Evolutionary conservation across 2,888 invertebrate species (phyloP).

Genomic region (Fabriciana adippe): DNA sequence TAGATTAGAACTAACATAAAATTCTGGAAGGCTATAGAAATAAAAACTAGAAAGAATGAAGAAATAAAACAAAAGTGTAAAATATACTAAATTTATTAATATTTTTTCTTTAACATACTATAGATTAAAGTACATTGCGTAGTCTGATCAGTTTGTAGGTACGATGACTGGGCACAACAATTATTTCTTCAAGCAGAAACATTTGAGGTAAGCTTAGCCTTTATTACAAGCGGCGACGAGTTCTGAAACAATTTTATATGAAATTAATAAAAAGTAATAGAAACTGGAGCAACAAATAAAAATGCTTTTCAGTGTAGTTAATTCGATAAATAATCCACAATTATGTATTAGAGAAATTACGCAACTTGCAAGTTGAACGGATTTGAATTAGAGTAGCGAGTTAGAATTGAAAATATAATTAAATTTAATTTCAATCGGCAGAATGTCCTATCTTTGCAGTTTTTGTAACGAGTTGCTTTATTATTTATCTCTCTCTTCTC

Average conservation of each 20-base stretch:
- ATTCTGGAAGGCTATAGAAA: too few relatives aligned
- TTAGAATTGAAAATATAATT: not conserved
- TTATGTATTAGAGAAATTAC: too few relatives aligned
- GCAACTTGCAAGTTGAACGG: not conserved
- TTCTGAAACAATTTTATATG: constrained; percentile 59
- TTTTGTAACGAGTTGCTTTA: too few relatives aligned
- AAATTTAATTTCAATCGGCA: too few relatives aligned
- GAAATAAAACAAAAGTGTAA: constrained; percentile 16
- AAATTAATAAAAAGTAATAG: not conserved
- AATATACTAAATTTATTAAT: constrained; percentile 8
- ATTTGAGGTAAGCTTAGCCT: constrained; percentile 23
- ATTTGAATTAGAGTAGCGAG: not conserved
- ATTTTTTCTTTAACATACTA: constrained; percentile 4
- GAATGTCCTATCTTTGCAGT: too few relatives aligned
- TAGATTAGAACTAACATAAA: too few relatives aligned
- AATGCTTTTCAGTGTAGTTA: too few relatives aligned
- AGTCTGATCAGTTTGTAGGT: constrained; percentile 9
- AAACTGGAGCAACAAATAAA: too few relatives aligned
- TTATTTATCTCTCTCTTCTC: too few relatives aligned
- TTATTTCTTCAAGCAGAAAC: not conserved
- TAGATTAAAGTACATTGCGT: constrained; percentile 10
- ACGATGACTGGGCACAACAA: constrained; percentile 19
- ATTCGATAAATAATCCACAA: too few relatives aligned
- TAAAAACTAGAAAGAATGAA: not conserved
- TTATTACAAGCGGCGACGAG: constrained; percentile 58